phyloP scores from a whole-genome alignment of 2,113 vertebrate species.

The Regulus satrapa region DNA sequence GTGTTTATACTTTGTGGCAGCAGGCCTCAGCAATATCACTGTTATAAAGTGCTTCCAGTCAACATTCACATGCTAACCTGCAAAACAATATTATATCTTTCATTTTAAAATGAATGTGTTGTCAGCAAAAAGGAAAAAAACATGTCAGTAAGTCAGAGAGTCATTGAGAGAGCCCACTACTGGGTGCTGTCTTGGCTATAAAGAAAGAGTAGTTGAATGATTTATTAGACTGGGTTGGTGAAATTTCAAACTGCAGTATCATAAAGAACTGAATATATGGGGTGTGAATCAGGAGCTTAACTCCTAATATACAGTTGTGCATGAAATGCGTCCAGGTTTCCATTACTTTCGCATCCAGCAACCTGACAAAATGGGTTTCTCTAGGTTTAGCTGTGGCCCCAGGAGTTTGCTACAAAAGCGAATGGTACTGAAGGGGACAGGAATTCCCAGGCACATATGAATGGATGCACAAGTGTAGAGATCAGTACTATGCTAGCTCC shows the following conservation, averaged over 20 bases:
- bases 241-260: background rate
- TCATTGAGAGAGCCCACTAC: background rate
- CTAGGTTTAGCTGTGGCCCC: background rate
- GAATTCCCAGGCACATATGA: background rate
- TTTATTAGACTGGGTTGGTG: background rate
- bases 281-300: background rate
- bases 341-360: background rate
- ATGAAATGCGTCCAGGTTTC: background rate
- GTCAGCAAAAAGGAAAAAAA: background rate
- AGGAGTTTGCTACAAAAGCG: background rate
- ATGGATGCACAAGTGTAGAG: background rate
- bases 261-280: background rate
- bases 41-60: background rate
- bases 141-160: background rate
- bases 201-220: background rate
- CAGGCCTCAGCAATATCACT: background rate
- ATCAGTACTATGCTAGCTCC: background rate
- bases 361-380: background rate
- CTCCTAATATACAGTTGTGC: background rate
- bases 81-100: background rate
- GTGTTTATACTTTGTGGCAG: background rate
- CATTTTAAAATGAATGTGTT: background rate
- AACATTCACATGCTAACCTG: background rate
- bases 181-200: background rate
- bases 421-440: background rate